Evolutionary conservation across 2,113 vertebrate genomes (phyloP).

Genomic region (Equus przewalskii): DNA sequence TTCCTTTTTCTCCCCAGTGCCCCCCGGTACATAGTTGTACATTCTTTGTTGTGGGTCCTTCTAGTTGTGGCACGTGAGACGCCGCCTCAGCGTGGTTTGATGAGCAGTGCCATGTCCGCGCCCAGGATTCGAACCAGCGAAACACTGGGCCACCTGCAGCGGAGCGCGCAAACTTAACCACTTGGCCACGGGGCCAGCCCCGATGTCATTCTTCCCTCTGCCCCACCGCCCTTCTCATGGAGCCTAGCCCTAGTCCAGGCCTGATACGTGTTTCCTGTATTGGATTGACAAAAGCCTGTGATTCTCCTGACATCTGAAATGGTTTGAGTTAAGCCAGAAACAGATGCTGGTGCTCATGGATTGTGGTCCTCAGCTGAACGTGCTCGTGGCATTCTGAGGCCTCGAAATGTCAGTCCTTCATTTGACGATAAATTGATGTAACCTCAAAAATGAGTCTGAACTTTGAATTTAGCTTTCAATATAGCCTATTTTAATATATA

Average conservation of each 20-base stretch:
- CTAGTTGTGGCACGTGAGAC: too few relatives aligned
- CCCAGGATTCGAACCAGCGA: too few relatives aligned
- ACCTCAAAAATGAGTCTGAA: slow-evolving; percentile 28
- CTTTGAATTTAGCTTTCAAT: slow-evolving; percentile 35
- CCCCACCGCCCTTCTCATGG: background rate
- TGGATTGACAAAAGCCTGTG: background rate
- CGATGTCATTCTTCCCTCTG: background rate
- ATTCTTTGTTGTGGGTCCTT: too few relatives aligned
- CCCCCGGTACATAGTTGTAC: too few relatives aligned
- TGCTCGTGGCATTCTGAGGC: background rate
- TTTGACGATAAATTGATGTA: background rate
- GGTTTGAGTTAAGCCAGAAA: slow-evolving; percentile 13
- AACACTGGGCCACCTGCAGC: too few relatives aligned
- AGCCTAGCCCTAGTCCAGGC: background rate
- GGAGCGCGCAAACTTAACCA: too few relatives aligned
- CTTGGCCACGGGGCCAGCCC: too few relatives aligned
- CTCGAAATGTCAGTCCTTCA: background rate
- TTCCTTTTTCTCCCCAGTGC: too few relatives aligned
- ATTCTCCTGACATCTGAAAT: background rate
- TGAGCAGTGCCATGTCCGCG: too few relatives aligned
- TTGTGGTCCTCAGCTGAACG: background rate
- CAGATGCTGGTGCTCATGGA: background rate
- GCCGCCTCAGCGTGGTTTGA: too few relatives aligned
- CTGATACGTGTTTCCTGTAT: background rate
- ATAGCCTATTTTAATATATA: slow-evolving; percentile 15